These are phyloP conservation scores for Scartelaos histophorus DNA, from an alignment of 2,113 vertebrate genomes.

Conservation along the genomic window DNA sequence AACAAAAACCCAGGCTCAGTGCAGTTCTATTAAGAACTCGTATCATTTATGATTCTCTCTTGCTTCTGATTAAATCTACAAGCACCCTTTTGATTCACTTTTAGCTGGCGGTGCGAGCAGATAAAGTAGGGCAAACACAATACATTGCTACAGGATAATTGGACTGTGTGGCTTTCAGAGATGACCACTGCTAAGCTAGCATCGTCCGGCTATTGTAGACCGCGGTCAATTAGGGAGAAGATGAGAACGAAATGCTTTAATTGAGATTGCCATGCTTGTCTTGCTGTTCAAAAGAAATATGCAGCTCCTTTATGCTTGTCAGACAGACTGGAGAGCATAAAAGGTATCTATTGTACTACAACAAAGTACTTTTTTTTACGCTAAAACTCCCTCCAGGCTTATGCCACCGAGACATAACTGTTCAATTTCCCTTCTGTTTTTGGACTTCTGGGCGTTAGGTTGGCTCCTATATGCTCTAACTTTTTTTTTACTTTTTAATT, in stretches of 20 bases:
- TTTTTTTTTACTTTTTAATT: slow-evolving; percentile 28
- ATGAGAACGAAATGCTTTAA: slow-evolving; percentile 49
- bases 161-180: neutral
- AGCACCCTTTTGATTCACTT: neutral
- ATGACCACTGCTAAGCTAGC: slow-evolving; percentile 24
- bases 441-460: slow-evolving; percentile 28
- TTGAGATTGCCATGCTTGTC: slow-evolving; percentile 55
- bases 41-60: neutral
- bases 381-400: slow-evolving; percentile 35
- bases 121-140: neutral
- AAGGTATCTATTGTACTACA: slow-evolving; percentile 54
- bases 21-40: neutral
- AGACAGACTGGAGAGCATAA: slow-evolving; percentile 40
- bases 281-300: slow-evolving; percentile 41
- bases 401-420: slow-evolving; percentile 51
- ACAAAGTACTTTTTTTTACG: slow-evolving; percentile 45
- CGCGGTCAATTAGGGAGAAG: slow-evolving; percentile 37
- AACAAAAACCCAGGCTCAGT: neutral
- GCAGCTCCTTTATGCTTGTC: slow-evolving; percentile 49
- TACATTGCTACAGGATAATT: slow-evolving; percentile 2
- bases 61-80: neutral
- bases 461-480: slow-evolving; percentile 55
- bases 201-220: slow-evolving; percentile 13
- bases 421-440: slow-evolving; percentile 56
- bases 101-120: neutral